Base-by-base conservation (phyloP, 2,797 vertebrate genomes). In the Lates japonicus region DNA sequence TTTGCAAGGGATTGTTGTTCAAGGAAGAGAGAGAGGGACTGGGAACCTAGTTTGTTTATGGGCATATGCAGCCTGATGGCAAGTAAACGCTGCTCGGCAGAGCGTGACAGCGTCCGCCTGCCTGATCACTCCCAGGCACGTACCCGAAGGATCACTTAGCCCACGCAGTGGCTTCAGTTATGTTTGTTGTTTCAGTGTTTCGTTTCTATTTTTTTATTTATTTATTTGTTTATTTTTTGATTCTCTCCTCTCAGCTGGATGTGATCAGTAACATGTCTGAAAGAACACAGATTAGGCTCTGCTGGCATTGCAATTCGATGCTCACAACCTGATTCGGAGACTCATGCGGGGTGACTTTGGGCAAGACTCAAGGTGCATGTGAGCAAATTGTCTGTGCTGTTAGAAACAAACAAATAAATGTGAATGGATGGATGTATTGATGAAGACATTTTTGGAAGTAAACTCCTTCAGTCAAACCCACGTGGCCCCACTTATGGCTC, bases 71-170 rank as follows among this genome's bases (percentile, higher is more conserved):
- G 80, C 82, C 81, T 76, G 80, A 84, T 81, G 79, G 78, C 80
- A 29, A 87, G 78, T 78, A 89, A 93, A 83, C 14, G 72, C 80
- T 69, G 87, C 65, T 88, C 77, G 46, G 51, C 22, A 59, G 59
- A 89, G 82, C 81, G n/a, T 86, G 81, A 84, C 87, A 46, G 72
- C 29, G 70, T 80, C 84, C 75, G 54, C 84, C 80, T 77, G 88
- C 79, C 81, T 62, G 80, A 89, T 88, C 83, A 84, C 83, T 85
- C 74, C 58, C 58, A 79, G 81, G 83, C 88, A 77, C 61, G 2
- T 57, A 85, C 90, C 87, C 78, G 11, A 67, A 84, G 87, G 92
- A 89, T 65, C 19, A 19, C 74, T 82, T 44, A 83, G 74, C 83
- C 80, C 85, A 85, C 85, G 78, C 85, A 75, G 78, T 29, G 59